Conservation (phyloP, 2,888 invertebrate species). For the Mongoloraphidia duomilia region DNA sequence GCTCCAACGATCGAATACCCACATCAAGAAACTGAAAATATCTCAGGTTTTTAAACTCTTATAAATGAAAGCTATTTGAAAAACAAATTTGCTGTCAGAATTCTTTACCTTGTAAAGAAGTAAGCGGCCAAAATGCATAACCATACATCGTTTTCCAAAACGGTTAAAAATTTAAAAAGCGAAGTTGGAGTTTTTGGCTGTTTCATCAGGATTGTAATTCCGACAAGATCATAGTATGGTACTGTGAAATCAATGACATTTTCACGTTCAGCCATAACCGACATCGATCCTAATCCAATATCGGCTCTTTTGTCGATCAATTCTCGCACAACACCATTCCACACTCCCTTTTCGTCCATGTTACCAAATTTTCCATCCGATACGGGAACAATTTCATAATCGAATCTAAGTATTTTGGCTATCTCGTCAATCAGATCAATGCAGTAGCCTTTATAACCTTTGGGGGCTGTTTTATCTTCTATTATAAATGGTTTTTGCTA, state of each 20-base stretch:
- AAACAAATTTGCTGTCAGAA: neutral
- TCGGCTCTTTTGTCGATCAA: slow-evolving; percentile 58
- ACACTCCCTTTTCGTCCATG: slow-evolving; percentile 67
- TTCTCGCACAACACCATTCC: slow-evolving; percentile 39
- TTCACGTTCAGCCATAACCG: slow-evolving; percentile 95
- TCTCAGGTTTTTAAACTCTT: neutral
- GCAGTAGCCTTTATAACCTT: slow-evolving; percentile 75
- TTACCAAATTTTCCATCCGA: slow-evolving; percentile 76
- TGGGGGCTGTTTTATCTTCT: slow-evolving; percentile 46
- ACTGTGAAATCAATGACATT: slow-evolving; percentile 96
- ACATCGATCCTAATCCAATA: slow-evolving; percentile 83
- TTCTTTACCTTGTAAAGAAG: slow-evolving; percentile 70
- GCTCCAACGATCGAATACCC: slow-evolving; percentile 93
- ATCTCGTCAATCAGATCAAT: slow-evolving; percentile 87
- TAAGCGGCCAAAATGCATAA: slow-evolving; percentile 89
- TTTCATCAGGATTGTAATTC: slow-evolving; percentile 91
- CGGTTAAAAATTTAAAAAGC: slow-evolving; percentile 91
- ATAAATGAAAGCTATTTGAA: neutral
- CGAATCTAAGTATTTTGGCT: slow-evolving; percentile 68
- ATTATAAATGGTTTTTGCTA: slow-evolving; percentile 77
- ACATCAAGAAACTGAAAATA: slow-evolving; percentile 67
- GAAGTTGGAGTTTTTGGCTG: slow-evolving; percentile 80
- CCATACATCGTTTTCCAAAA: slow-evolving; percentile 94
- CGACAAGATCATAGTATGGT: slow-evolving; percentile 95
- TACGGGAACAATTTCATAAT: slow-evolving; percentile 73